phyloP scores from a whole-genome alignment of 2,888 invertebrate genomes.

The Yponomeuta sedellus region DNA sequence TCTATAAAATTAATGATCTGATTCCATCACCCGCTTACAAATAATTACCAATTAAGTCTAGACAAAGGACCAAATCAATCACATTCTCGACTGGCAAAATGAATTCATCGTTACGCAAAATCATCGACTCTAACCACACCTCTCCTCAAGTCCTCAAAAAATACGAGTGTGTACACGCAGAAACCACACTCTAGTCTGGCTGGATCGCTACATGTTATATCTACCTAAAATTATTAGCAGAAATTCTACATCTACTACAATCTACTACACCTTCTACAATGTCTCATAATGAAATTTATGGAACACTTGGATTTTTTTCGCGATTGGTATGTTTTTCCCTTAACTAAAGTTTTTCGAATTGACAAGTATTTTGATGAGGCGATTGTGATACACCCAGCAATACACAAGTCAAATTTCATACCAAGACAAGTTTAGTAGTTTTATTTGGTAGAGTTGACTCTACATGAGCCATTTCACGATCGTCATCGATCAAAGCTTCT shows the following conservation, averaged over 20 bases:
- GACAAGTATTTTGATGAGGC: no score
- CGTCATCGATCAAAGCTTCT: conserved; percentile 22
- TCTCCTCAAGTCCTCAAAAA: not conserved
- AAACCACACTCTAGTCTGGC: not conserved
- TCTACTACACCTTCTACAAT: no score
- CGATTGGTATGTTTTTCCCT: no score
- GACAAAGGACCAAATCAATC: not conserved
- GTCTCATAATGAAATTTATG: no score
- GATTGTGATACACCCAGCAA: no score
- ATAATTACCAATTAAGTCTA: not conserved
- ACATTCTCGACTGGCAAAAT: not conserved
- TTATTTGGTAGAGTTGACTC: conserved; percentile 11
- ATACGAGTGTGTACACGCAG: not conserved
- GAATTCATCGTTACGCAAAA: not conserved
- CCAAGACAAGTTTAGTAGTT: not conserved
- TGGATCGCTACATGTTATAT: not conserved
- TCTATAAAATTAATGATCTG: no score
- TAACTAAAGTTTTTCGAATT: no score
- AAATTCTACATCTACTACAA: no score
- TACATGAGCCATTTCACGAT: not conserved
- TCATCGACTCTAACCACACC: not conserved
- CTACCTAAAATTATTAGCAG: no score
- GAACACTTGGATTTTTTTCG: no score
- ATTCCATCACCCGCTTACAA: no score
- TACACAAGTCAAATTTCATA: no score